Evolutionary conservation across 92 coral and sea anemone genomes (phyloP).

Genomic region (Pocillopora grandis): DNA sequence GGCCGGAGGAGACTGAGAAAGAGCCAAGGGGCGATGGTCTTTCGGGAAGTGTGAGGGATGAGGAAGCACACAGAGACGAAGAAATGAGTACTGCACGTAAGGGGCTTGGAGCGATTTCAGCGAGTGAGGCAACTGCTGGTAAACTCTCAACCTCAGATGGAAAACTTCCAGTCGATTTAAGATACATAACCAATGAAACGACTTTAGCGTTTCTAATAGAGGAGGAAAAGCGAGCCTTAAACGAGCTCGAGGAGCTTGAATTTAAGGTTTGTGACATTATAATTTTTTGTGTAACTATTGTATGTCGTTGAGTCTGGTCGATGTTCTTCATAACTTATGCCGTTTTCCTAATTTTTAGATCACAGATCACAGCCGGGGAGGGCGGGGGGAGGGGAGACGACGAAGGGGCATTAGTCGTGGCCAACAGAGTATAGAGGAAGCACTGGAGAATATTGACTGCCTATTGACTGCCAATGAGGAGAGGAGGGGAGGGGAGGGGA

Average conservation of each 20-base stretch:
- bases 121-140: background rate
- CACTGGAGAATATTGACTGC: too few species aligned
- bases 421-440: too few species aligned
- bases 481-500: too few species aligned
- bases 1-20: background rate
- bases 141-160: conserved; percentile 10
- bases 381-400: too few species aligned
- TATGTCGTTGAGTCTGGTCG: background rate
- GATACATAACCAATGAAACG: conserved; percentile 32
- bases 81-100: background rate
- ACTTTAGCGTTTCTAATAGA: conserved; percentile 40
- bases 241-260: conserved; percentile 42
- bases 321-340: background rate
- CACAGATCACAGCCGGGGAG: background rate
- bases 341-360: background rate
- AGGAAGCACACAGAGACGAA: background rate
- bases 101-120: background rate
- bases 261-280: conserved; percentile 38
- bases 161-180: conserved; percentile 47
- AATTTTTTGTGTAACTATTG: background rate
- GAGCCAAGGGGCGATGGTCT: background rate
- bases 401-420: too few species aligned
- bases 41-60: background rate
- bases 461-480: too few species aligned
- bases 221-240: conserved; percentile 49